These are phyloP conservation scores for Procambarus virginalis DNA, from an alignment of 1,140 invertebrate genomes.

Conservation along the genomic window DNA sequence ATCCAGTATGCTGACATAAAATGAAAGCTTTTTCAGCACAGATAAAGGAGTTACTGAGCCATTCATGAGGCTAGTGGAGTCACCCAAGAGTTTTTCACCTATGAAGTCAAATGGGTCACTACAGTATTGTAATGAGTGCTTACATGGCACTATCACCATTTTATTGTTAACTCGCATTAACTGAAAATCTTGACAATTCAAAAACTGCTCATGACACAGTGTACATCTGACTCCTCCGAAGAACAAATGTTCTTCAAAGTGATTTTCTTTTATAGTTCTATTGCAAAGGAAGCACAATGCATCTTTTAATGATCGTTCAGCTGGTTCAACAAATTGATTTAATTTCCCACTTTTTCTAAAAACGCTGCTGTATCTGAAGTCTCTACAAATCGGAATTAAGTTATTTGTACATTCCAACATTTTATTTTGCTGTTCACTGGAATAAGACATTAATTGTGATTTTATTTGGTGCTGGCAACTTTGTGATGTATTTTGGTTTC, in stretches of 20 bases:
- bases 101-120: not conserved
- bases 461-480: not conserved
- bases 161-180: not conserved
- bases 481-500: not conserved
- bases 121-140: not conserved
- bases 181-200: not conserved
- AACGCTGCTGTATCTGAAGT: too few species aligned
- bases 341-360: too few species aligned
- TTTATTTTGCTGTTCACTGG: not conserved
- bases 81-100: not conserved
- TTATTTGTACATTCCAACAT: not conserved
- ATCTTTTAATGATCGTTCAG: too few species aligned
- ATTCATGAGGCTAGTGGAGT: not conserved
- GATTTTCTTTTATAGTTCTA: not conserved
- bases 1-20: not conserved
- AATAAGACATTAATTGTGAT: not conserved
- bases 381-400: too few species aligned
- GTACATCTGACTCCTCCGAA: not conserved
- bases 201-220: not conserved
- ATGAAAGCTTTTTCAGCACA: not conserved
- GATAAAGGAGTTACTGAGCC: not conserved
- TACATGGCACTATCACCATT: not conserved
- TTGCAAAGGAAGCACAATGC: not conserved
- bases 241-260: not conserved
- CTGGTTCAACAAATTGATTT: not conserved